Conservation (phyloP, 2,113 vertebrate genomes). For the Dicerorhinus sumatrensis region DNA sequence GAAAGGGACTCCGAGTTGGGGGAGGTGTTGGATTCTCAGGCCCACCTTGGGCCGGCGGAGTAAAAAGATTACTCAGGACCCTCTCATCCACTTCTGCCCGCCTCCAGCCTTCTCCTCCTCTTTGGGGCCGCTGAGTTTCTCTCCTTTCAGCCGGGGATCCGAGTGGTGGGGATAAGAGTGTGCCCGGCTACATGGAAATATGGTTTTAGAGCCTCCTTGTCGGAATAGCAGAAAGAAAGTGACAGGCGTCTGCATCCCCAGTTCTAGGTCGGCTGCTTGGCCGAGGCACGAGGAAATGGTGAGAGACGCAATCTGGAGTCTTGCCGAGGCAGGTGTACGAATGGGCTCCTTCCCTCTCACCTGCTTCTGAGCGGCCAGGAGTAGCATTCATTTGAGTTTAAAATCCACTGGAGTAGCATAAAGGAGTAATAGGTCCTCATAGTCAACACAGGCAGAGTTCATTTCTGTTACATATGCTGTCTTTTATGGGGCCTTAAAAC, state of each 20-base stretch:
- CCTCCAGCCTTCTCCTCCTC: neutral
- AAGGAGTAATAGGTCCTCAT: neutral
- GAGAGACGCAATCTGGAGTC: neutral
- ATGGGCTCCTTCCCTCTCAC: neutral
- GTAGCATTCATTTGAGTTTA: neutral
- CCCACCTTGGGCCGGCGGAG: neutral
- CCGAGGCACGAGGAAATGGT: neutral
- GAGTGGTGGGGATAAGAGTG: neutral
- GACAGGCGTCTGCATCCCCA: neutral
- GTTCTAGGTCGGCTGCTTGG: neutral
- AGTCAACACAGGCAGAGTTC: neutral
- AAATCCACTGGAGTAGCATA: neutral
- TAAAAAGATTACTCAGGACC: neutral
- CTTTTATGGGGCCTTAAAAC: constrained; percentile 57
- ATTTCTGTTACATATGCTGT: neutral
- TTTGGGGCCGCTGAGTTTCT: neutral
- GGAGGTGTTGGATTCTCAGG: neutral
- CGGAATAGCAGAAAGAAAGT: neutral
- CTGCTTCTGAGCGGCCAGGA: neutral
- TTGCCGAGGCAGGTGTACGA: neutral
- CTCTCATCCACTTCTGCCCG: neutral
- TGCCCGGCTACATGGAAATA: neutral
- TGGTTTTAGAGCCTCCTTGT: neutral
- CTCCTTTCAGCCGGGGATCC: neutral
- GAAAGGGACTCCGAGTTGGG: neutral